Percentiles rank a stretch among this genome's conserved stretches.
phyloP scores from a whole-genome alignment of 1,140 invertebrate genomes.

The Ceratitis capitata region DNA sequence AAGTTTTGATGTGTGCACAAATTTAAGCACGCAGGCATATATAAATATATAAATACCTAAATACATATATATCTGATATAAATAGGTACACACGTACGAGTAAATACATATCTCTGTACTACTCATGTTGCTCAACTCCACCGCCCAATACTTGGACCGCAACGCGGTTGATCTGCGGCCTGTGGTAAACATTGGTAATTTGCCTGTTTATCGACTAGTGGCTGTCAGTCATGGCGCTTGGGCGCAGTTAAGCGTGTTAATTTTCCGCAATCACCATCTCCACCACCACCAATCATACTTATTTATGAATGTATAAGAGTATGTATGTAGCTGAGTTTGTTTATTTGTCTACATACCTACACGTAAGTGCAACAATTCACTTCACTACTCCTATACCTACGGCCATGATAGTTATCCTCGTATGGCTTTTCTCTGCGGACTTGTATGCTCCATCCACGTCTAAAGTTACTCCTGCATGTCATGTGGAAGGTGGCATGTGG shows the following conservation, averaged over 20 bases:
- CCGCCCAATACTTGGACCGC: not conserved
- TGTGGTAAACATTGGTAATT: slow-evolving; percentile 38
- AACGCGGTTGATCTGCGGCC: not conserved
- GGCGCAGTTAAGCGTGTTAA: not conserved
- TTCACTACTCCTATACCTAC: not conserved
- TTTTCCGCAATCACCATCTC: not conserved
- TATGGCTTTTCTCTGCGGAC: too few relatives aligned
- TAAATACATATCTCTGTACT: too few relatives aligned
- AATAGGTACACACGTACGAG: not conserved
- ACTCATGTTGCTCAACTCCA: not conserved
- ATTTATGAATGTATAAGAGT: not conserved
- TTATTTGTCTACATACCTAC: too few relatives aligned
- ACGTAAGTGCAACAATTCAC: not conserved
- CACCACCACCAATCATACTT: not conserved
- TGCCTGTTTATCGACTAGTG: slow-evolving; percentile 9
- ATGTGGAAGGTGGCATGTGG: not conserved
- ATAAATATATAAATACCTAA: not conserved
- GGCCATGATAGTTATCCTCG: not conserved
- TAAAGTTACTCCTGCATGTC: not conserved
- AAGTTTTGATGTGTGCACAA: not conserved
- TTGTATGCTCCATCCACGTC: not conserved
- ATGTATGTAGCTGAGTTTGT: too few relatives aligned
- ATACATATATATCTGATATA: not conserved
- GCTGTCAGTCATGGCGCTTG: slow-evolving; percentile 22
- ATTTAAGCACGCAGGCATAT: not conserved